Evolutionary conservation across 2,888 invertebrate genomes (phyloP).

Genomic region (Villa cingulata): DNA sequence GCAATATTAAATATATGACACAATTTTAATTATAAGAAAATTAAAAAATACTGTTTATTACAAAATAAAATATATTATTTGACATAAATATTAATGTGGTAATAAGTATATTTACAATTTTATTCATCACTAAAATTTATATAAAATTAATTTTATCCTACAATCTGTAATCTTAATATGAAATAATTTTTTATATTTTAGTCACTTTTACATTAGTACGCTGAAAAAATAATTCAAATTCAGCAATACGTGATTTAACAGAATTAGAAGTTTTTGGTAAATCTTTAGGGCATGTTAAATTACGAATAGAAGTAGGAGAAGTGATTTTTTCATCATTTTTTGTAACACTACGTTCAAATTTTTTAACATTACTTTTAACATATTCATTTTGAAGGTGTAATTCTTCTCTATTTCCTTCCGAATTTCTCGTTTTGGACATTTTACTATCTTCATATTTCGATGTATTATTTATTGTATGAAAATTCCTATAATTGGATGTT

Average conservation of each 20-base stretch:
- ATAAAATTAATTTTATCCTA: too few relatives aligned
- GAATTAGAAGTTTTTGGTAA: not conserved
- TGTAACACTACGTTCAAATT: slow-evolving; percentile 2
- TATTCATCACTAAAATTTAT: too few relatives aligned
- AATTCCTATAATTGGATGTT: not conserved
- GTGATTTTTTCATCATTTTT: not conserved
- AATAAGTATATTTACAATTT: too few relatives aligned
- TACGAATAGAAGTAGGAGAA: not conserved
- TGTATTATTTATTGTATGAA: not conserved
- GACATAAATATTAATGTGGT: too few relatives aligned
- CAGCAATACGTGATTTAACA: not conserved
- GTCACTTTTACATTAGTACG: too few relatives aligned
- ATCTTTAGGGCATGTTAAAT: not conserved
- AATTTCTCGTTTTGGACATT: not conserved
- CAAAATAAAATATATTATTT: too few relatives aligned
- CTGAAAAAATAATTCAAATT: not conserved
- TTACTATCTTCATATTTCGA: not conserved
- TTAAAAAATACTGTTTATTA: too few relatives aligned
- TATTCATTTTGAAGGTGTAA: not conserved
- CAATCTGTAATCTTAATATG: too few relatives aligned
- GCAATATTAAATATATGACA: too few relatives aligned
- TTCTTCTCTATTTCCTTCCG: too few relatives aligned
- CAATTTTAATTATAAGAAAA: too few relatives aligned
- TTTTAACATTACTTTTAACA: not conserved
- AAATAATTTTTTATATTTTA: not conserved